Conservation (phyloP, 2,888 invertebrate species). For the Acanthosepion lycidas region DNA sequence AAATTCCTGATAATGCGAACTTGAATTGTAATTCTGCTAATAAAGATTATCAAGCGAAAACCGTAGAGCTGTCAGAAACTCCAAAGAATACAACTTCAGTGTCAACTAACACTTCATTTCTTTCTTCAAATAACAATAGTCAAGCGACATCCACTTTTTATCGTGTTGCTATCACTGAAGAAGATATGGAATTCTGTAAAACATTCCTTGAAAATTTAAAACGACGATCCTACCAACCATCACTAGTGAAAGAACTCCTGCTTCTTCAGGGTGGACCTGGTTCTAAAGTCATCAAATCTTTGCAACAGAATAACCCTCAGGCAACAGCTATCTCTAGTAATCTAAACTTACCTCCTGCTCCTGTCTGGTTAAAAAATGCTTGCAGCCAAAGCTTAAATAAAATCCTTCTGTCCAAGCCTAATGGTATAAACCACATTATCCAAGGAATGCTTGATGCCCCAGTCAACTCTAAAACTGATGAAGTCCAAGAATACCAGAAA, state of each 20-base stretch:
- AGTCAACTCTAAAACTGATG: conserved; percentile 44
- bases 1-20: background rate
- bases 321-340: background rate
- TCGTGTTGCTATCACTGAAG: background rate
- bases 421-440: conserved; percentile 81
- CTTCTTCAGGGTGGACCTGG: conserved; percentile 76
- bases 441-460: conserved; percentile 79
- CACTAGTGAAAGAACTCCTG: conserved; percentile 83
- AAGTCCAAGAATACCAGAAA: conserved; percentile 80
- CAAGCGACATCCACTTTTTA: background rate
- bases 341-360: conserved; percentile 49
- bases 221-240: conserved; percentile 79
- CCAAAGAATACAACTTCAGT: background rate
- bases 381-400: conserved; percentile 76
- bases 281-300: conserved; percentile 34
- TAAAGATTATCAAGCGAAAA: background rate
- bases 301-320: background rate
- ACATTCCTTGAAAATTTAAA: conserved; percentile 77
- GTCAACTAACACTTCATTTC: background rate
- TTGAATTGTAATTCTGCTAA: background rate
- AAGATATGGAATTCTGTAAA: conserved; percentile 56
- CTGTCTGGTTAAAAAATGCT: conserved; percentile 54
- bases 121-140: background rate
- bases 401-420: conserved; percentile 78
- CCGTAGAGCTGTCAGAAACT: background rate